These are phyloP conservation scores for Biston stratarius DNA, from an alignment of 2,888 invertebrate genomes.

Conservation along the genomic window DNA sequence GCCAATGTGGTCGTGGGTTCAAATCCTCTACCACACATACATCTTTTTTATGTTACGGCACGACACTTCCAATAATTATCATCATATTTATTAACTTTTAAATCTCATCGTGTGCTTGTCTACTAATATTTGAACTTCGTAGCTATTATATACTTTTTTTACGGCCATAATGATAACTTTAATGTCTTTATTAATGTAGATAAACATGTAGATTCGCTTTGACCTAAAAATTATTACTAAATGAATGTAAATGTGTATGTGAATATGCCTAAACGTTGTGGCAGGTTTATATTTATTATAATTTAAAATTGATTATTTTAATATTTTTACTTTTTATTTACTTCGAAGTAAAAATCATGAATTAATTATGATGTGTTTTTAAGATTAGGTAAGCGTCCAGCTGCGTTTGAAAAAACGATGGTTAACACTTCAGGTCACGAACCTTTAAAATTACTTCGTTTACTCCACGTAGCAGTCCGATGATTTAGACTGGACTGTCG, in stretches of 20 bases:
- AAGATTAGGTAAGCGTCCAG: constrained; percentile 6
- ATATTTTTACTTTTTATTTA: constrained; percentile 26
- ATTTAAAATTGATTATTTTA: constrained; percentile 17
- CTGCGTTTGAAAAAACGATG: constrained; percentile 1
- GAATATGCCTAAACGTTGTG: constrained; percentile 33
- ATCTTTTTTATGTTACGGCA: too few relatives aligned
- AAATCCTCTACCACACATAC: too few relatives aligned
- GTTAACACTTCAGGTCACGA: neutral
- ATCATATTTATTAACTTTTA: too few relatives aligned
- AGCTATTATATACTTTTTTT: constrained; percentile 36
- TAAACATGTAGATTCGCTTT: constrained; percentile 46
- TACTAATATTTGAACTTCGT: constrained; percentile 13
- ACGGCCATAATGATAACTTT: constrained; percentile 52
- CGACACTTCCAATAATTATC: too few relatives aligned
- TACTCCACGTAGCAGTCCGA: neutral
- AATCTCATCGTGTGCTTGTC: constrained; percentile 2
- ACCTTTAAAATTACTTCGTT: neutral
- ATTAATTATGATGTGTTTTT: constrained; percentile 22
- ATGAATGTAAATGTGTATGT: constrained; percentile 38
- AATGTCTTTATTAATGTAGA: constrained; percentile 55
- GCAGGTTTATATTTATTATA: constrained; percentile 21
- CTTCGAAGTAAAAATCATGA: constrained; percentile 13
- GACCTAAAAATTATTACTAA: constrained; percentile 43
- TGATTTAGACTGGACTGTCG: too few relatives aligned
- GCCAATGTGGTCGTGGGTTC: too few relatives aligned